phyloP scores from a whole-genome alignment of 1,140 invertebrate species.

The Orchesella cincta region DNA sequence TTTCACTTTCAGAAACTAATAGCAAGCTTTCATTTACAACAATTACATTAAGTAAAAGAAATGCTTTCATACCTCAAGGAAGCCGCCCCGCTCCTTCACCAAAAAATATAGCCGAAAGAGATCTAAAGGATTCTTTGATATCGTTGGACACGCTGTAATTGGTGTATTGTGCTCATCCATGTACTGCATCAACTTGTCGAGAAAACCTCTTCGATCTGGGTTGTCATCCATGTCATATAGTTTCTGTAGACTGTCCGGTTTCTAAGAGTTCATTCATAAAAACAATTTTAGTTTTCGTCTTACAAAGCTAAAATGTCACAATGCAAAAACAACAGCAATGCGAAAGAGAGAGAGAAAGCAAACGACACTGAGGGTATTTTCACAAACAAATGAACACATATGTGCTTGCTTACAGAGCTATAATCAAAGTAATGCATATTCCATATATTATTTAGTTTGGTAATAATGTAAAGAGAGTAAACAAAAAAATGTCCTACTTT shows the following conservation, averaged over 20 bases:
- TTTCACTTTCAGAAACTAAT: background rate
- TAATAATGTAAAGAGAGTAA: conserved; percentile 36
- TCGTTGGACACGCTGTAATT: conserved; percentile 91
- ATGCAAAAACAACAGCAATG: too few species aligned
- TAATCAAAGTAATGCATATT: too few species aligned
- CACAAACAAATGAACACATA: too few species aligned
- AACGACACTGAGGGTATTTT: too few species aligned
- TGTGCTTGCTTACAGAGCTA: too few species aligned
- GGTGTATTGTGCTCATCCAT: conserved; percentile 91
- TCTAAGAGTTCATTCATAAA: conserved; percentile 61
- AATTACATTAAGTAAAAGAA: background rate
- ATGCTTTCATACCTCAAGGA: conserved; percentile 78
- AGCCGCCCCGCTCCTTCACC: conserved; percentile 94
- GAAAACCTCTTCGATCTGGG: conserved; percentile 78
- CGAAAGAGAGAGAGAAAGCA: too few species aligned
- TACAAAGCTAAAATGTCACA: too few species aligned
- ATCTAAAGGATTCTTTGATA: conserved; percentile 97
- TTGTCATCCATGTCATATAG: conserved; percentile 96
- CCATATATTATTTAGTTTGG: conserved; percentile 9
- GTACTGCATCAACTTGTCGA: conserved; percentile 88
- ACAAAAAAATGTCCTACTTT: conserved; percentile 34
- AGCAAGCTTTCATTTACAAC: background rate
- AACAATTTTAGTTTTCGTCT: background rate
- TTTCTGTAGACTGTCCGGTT: conserved; percentile 86
- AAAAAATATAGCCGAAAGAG: conserved; percentile 91